Evolutionary conservation across 2,113 vertebrate species (phyloP), one percentile per base, ranked within the genome.

Genomic region (Columba janthina): DNA sequence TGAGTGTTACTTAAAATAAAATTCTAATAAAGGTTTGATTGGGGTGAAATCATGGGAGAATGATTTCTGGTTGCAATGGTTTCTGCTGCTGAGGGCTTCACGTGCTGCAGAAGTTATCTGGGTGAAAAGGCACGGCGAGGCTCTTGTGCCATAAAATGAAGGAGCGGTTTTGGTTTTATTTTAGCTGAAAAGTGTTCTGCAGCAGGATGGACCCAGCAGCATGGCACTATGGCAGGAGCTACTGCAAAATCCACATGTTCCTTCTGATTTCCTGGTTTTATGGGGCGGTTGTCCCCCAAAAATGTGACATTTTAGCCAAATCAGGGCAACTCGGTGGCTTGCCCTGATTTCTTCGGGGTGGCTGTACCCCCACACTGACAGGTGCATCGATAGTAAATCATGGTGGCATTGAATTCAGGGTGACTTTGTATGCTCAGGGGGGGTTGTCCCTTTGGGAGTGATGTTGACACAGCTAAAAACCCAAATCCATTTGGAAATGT

Each of bases 1-100:
- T 90, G 95, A 92, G 66, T 82, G 51, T 80, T 95, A 88, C 89
- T 93, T 94, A 96, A 94, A 93, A 97, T 96, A 94, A 91, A 94
- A 72, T 17, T 7, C 94, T 69, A 22, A 61, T 73, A 28, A 66
- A 83, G 73, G 70, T 86, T 94, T 44, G 72, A 64, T 80, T 8
- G 8, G 42, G 86, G 71, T 76, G 92, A 87, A 88, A 58, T 34
- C 81, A 44, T 42, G 1, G 7, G 85, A 28, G 92, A 32, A 38
- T 12, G 79, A 20, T 64, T 85, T 44, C 79, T 79, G 67, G 5
- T 5, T 2, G 9, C 1, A 5, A 24, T 2, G 62, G 13, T 85
- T 92, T 28, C 79, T 58, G 78, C 70, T 40, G 78, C 91, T 2
- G 24, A 5, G 53, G 72, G 57, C 12, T 81, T 50, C 56, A 6